Evolutionary conservation across 2,113 vertebrate species (phyloP), one percentile per base, ranked within the genome.

Genomic region (Garra rufa): DNA sequence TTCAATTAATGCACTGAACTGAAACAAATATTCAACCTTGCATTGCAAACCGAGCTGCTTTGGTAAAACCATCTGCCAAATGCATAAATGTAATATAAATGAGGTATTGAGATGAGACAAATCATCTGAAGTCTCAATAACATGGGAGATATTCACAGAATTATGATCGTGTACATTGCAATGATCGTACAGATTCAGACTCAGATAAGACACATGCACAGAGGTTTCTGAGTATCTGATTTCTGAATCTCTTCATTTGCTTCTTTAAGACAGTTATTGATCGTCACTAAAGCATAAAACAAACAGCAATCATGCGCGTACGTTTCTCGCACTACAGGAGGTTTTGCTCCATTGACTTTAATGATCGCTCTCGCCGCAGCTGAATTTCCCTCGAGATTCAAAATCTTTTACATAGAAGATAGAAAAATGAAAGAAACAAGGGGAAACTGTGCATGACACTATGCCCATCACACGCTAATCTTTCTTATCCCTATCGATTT

Each of bases 191-290:
- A 30, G 61, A 17, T 30, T 65, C 9, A 4, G 24, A 59, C 52
- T 9, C 57, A 28, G 61, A n/a, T 30, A 30, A 28, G 28, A 26
- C n/a, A 59, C 57, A 59, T 2, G 24, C 21, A 26, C 11, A 15
- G 59, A 63, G 1, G 59, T 28, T 14, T 61, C 59, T 63, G 59
- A 63, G 11, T 3, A 61, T 28, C 59, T 61, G 61, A 13, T 24
- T 52, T 21, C 61, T 38, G 28, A 34, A 38, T 43, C 44, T 74
- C 44, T 26, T 48, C 24, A 48, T 46, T 46, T 21, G 21, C 6
- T 48, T 28, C 44, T 28, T 69, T 14, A 10, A 50, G 71, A 28
- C 24, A 75, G 71, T 75, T 75, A 75, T 50, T 30, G 26, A 75
- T 75, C 44, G 50, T 3, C 65, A 69, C 26, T 74, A 19, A 46